A percentile compares a stretch with the other conserved stretches of the same genome.
Conservation (phyloP, 2,888 invertebrate species). For the Pseudanteris insignis region DNA sequence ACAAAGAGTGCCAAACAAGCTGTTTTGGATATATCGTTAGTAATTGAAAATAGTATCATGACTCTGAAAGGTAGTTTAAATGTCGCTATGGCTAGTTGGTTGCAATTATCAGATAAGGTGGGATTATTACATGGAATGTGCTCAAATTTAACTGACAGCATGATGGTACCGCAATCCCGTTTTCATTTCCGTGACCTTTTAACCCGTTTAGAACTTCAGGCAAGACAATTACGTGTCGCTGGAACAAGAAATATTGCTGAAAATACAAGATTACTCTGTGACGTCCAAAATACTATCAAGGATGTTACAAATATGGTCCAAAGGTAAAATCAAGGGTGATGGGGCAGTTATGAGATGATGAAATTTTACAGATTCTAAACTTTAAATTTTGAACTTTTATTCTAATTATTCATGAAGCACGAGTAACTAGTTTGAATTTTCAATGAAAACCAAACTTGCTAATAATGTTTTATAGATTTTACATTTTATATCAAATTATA, state of each 20-base stretch:
- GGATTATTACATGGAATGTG: conserved; percentile 85
- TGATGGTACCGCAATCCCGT: conserved; percentile 85
- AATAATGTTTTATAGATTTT: too few species aligned
- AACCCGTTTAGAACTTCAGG: conserved; percentile 76
- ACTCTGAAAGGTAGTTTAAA: conserved; percentile 70
- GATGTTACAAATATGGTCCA: conserved; percentile 81
- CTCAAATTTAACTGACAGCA: conserved; percentile 82
- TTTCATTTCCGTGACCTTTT: conserved; percentile 85
- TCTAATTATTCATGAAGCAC: too few species aligned
- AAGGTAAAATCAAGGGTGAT: conserved; percentile 66
- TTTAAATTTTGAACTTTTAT: conserved; percentile 19
- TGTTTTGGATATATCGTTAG: conserved; percentile 74
- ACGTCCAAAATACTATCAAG: conserved; percentile 77
- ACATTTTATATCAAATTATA: too few species aligned
- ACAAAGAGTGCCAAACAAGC: conserved; percentile 62
- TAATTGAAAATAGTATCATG: conserved; percentile 74
- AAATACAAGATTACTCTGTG: conserved; percentile 74
- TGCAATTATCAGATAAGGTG: conserved; percentile 82
- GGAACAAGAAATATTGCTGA: conserved; percentile 77
- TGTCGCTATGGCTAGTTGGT: conserved; percentile 76
- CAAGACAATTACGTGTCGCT: conserved; percentile 74
- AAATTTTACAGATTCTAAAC: not conserved
- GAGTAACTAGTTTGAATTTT: too few species aligned
- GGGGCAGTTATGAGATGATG: not conserved
- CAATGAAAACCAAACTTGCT: too few species aligned